Evolutionary conservation across 2,113 vertebrate genomes (phyloP), one percentile per base, ranked within the genome.

Genomic region (Cygnus buccinator): DNA sequence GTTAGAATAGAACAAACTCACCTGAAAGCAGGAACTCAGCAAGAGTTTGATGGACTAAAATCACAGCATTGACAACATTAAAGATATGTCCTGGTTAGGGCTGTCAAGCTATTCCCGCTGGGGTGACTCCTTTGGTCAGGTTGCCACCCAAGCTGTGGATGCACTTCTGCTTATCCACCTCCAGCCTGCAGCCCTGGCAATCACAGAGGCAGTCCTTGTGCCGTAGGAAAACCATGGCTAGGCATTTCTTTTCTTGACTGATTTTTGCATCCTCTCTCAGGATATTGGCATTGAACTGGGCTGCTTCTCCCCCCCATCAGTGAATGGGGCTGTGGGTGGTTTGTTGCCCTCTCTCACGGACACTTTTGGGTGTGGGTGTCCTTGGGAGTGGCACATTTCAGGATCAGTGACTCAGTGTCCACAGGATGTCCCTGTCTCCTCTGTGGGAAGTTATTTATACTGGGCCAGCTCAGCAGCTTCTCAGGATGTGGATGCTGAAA

Each of bases 1-100:
- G 5, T 72, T 84, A 68, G 26, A 84, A 35, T 16, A 68, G 37
- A 94, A 76, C 59, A 90, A 83, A 31, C 33, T 82, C 37, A 83
- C 15, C 19, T 74, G 37, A 76, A 88, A 73, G 14, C 21, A 88
- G 55, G 20, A 93, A 21, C 13, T 90, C 54, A 20, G 9, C 43
- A 54, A 39, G 37, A n/a, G 6, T 68, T 66, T 48, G 41, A n/a
- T 25, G 31, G 26, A 52, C 50, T 74, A 61, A 90, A 77, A 6
- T 21, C 29, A 71, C 31, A 71, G 22, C 20, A n/a, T 7, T 70
- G 25, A 13, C 43, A 84, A 11, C 0, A 2, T 54, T 75, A 76
- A 61, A 75, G 66, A 22, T 44, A 5, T 2, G 29, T 39, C 20
- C 29, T 76, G 3, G 68, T 87, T 35, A 61, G 26, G 35, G 26